Conservation (phyloP, 2,797 vertebrate genomes). For the Sebastes vulpes region DNA sequence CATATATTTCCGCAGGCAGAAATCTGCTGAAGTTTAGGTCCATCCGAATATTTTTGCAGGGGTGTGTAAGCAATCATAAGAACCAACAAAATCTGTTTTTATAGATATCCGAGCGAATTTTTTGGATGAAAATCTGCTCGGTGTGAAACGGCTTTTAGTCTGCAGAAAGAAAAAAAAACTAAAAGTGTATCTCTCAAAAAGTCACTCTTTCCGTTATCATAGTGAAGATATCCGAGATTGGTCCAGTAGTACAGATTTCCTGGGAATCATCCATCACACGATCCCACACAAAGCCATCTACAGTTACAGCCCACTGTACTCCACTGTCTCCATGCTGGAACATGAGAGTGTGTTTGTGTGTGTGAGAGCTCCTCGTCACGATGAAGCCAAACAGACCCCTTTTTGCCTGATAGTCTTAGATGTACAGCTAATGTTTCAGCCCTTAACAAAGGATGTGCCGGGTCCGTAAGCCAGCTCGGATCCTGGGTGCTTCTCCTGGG, state of each 20-base stretch:
- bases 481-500: conserved; percentile 50
- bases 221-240: neutral
- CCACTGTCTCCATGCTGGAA: conserved; percentile 52
- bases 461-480: conserved; percentile 49
- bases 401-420: conserved; percentile 60
- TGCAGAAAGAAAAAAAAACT: neutral
- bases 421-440: conserved; percentile 77
- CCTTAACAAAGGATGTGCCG: conserved; percentile 67
- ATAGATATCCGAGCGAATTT: no score
- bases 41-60: no score
- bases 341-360: conserved; percentile 68
- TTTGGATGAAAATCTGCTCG: no score
- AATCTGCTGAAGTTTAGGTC: no score
- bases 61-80: no score
- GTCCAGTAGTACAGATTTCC: conserved; percentile 14
- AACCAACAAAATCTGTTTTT: no score
- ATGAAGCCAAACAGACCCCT: conserved; percentile 58
- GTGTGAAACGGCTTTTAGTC: no score
- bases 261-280: conserved; percentile 51
- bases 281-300: conserved; percentile 64
- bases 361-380: conserved; percentile 41
- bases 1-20: no score
- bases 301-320: conserved; percentile 71
- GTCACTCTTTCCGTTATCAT: neutral
- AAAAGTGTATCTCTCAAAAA: neutral